These are phyloP conservation scores for Quiscalus mexicanus DNA, from an alignment of 2,113 vertebrate species.

Conservation along the genomic window DNA sequence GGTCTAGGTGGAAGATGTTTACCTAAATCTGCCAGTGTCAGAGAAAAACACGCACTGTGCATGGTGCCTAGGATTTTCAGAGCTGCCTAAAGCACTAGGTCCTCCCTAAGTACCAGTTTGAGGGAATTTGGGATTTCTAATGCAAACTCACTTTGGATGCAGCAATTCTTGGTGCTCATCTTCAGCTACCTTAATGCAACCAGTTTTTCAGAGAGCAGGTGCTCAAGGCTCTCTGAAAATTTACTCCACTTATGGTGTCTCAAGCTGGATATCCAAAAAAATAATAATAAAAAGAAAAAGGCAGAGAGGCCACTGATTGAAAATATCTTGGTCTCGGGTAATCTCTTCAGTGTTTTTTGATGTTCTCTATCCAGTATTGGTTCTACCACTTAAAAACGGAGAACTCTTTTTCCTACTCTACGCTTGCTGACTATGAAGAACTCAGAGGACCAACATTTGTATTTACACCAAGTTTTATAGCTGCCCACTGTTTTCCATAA, in stretches of 20 bases:
- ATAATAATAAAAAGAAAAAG: neutral
- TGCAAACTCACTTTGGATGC: slow-evolving; percentile 37
- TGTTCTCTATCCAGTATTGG: slow-evolving; percentile 7
- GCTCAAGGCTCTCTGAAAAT: slow-evolving; percentile 47
- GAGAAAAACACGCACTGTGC: slow-evolving; percentile 10
- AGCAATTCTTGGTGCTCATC: slow-evolving; percentile 57
- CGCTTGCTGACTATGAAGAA: slow-evolving; percentile 54
- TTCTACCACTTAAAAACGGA: slow-evolving; percentile 50
- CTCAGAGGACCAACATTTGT: slow-evolving; percentile 77
- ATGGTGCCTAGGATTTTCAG: slow-evolving; percentile 52
- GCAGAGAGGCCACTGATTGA: neutral
- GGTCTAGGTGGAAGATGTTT: slow-evolving; percentile 42
- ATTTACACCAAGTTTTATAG: slow-evolving; percentile 52
- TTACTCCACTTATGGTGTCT: slow-evolving; percentile 18
- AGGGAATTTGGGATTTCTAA: slow-evolving; percentile 25
- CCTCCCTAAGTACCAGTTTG: neutral
- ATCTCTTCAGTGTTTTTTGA: neutral
- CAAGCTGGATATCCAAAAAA: slow-evolving; percentile 35
- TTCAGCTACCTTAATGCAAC: slow-evolving; percentile 50
- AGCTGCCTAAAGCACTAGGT: slow-evolving; percentile 25
- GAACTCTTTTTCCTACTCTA: slow-evolving; percentile 63
- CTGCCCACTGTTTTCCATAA: slow-evolving; percentile 61
- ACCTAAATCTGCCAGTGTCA: slow-evolving; percentile 48
- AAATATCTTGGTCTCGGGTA: neutral
- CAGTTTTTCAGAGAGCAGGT: slow-evolving; percentile 32